Percentiles rank a stretch among this genome's conserved stretches.
phyloP scores from a whole-genome alignment of 1,140 invertebrate genomes.

The Globodera ellingtonae region DNA sequence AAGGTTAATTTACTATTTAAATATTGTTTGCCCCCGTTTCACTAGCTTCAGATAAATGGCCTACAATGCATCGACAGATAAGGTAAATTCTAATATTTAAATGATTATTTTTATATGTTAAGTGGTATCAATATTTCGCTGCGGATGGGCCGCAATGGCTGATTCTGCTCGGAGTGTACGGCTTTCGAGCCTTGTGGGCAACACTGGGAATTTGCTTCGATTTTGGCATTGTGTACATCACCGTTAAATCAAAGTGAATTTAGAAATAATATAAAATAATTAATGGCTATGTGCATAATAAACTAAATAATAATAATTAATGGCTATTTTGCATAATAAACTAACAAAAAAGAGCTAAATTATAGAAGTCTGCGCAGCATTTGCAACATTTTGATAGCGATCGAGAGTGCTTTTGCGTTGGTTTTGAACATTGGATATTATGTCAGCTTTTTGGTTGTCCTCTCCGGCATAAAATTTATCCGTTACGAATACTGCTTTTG shows the following conservation, averaged over 20 bases:
- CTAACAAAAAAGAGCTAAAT: neutral
- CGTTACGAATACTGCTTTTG: neutral
- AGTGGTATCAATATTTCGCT: neutral
- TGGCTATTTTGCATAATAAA: neutral
- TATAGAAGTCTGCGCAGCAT: neutral
- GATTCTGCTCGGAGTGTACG: neutral
- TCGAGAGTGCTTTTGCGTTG: too few relatives aligned
- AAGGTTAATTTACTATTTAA: too few relatives aligned
- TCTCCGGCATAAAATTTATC: neutral
- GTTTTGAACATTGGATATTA: too few relatives aligned
- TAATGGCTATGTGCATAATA: neutral
- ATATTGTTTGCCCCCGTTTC: too few relatives aligned
- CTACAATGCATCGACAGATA: too few relatives aligned
- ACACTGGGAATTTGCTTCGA: neutral
- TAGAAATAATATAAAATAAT: neutral
- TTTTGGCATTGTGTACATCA: neutral
- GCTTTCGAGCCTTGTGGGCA: constrained; percentile 2
- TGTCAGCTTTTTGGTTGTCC: too few relatives aligned
- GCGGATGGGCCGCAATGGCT: neutral
- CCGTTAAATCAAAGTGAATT: neutral
- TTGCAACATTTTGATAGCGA: too few relatives aligned
- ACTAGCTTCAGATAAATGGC: too few relatives aligned
- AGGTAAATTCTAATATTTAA: neutral
- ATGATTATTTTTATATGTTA: too few relatives aligned
- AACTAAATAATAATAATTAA: too few relatives aligned